Conservation (phyloP, 2,888 invertebrate species). For the Polydrusus cervinus region DNA sequence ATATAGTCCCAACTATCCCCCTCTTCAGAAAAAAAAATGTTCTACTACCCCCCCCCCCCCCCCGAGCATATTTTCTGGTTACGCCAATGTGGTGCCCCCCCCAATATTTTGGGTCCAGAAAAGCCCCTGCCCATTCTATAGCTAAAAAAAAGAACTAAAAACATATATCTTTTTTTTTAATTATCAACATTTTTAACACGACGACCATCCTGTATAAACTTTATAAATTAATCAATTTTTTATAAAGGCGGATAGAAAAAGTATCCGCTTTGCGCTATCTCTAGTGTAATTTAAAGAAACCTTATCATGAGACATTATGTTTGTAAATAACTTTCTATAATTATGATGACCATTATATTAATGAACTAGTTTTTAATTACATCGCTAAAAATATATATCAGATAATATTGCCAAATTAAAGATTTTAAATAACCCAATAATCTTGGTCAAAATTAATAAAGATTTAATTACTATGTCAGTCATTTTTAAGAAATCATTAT, state of each 20-base stretch:
- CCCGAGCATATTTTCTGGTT: too few relatives aligned
- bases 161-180: too few relatives aligned
- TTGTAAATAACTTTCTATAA: slow-evolving; percentile 8
- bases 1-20: too few relatives aligned
- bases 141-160: too few relatives aligned
- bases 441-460: background rate
- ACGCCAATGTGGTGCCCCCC: too few relatives aligned
- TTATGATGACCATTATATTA: background rate
- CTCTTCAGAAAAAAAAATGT: too few relatives aligned
- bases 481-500: slow-evolving; percentile 33
- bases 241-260: background rate
- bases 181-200: too few relatives aligned
- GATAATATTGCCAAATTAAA: background rate
- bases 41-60: too few relatives aligned
- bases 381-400: slow-evolving; percentile 22
- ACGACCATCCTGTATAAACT: too few relatives aligned
- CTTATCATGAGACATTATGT: slow-evolving; percentile 9
- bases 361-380: slow-evolving; percentile 2
- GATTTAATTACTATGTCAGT: slow-evolving; percentile 2
- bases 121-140: too few relatives aligned
- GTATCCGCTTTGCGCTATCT: background rate
- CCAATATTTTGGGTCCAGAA: too few relatives aligned
- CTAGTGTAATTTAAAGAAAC: background rate
- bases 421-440: slow-evolving; percentile 4
- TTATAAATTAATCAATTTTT: background rate